Percentiles rank a stretch among this genome's conserved stretches.
Evolutionary conservation across 2,888 invertebrate genomes (phyloP).

Genomic region (Ephialtes manifestator): DNA sequence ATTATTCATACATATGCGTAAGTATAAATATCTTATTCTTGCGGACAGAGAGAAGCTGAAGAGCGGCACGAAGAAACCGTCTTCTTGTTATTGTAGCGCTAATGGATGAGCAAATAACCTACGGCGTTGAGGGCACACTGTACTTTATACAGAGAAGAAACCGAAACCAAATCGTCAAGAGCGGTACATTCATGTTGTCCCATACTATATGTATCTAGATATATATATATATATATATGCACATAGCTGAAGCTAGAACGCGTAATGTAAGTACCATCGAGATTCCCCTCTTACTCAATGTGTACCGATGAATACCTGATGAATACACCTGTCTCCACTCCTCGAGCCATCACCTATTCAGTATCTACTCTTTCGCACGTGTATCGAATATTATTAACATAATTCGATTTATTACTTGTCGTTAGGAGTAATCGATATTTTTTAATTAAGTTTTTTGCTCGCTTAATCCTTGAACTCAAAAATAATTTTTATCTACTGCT

Average conservation of each 20-base stretch:
- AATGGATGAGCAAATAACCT: slow-evolving; percentile 81
- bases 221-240: background rate
- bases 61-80: slow-evolving; percentile 43
- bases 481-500: too few relatives aligned
- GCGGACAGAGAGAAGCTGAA: slow-evolving; percentile 36
- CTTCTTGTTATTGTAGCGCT: slow-evolving; percentile 82
- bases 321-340: slow-evolving; percentile 55
- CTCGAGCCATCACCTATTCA: slow-evolving; percentile 49
- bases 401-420: background rate
- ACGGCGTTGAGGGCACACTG: slow-evolving; percentile 15
- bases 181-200: slow-evolving; percentile 29
- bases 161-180: slow-evolving; percentile 30
- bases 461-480: too few relatives aligned
- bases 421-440: too few relatives aligned
- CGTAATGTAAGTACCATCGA: slow-evolving; percentile 35
- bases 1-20: slow-evolving; percentile 10
- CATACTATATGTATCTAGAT: slow-evolving; percentile 2
- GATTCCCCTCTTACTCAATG: slow-evolving; percentile 1
- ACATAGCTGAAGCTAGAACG: background rate
- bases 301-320: slow-evolving; percentile 41
- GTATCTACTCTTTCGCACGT: background rate
- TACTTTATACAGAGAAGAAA: slow-evolving; percentile 43
- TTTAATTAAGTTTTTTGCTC: too few relatives aligned
- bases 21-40: slow-evolving; percentile 28
- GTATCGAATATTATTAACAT: background rate